These are phyloP conservation scores for Camptogramma bilineatum DNA, from an alignment of 2,888 invertebrate species.

Conservation along the genomic window DNA sequence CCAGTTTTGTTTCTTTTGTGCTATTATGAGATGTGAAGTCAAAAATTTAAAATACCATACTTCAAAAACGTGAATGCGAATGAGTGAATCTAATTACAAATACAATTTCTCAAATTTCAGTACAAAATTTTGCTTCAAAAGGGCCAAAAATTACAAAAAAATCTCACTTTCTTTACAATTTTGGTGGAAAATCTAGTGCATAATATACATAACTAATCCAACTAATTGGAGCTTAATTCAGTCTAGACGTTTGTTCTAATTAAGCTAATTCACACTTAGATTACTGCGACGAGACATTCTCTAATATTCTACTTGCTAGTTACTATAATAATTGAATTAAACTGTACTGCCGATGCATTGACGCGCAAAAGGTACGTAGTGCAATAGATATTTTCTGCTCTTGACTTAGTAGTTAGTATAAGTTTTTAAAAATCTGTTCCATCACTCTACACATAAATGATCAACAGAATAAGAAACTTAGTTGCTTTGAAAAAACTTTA, in stretches of 20 bases:
- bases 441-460: background rate
- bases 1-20: slow-evolving; percentile 23
- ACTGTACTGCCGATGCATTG: slow-evolving; percentile 61
- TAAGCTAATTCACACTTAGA: slow-evolving; percentile 68
- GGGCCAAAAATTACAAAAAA: slow-evolving; percentile 60
- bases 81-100: slow-evolving; percentile 53
- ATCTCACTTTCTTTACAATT: slow-evolving; percentile 66
- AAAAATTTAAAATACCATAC: slow-evolving; percentile 28
- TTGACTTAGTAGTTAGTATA: background rate
- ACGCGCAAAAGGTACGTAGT: slow-evolving; percentile 15
- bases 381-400: background rate
- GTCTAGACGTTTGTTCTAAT: slow-evolving; percentile 80
- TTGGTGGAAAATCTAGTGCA: slow-evolving; percentile 75
- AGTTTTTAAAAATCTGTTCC: background rate
- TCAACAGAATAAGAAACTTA: background rate
- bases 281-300: slow-evolving; percentile 64
- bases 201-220: slow-evolving; percentile 63
- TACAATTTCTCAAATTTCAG: slow-evolving; percentile 53
- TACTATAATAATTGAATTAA: slow-evolving; percentile 50
- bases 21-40: slow-evolving; percentile 14
- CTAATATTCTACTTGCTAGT: slow-evolving; percentile 63
- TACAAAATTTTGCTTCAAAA: slow-evolving; percentile 68
- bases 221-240: slow-evolving; percentile 81
- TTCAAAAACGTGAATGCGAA: slow-evolving; percentile 39
- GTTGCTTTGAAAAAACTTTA: background rate